These are phyloP conservation scores for Protonibea diacanthus DNA, from an alignment of 2,797 vertebrate species.

Conservation along the genomic window DNA sequence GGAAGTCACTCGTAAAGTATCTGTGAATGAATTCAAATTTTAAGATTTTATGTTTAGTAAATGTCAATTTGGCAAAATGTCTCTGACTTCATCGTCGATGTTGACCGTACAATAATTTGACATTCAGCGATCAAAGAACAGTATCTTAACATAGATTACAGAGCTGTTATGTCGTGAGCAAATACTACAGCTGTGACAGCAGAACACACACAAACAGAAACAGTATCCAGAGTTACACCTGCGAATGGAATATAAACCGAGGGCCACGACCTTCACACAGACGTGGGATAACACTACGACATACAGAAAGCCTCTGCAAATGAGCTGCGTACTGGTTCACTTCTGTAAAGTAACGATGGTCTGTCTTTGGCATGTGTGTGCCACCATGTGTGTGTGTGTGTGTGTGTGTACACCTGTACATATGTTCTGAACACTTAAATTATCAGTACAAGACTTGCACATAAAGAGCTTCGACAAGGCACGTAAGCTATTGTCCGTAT, in stretches of 20 bases:
- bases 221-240: slow-evolving; percentile 41
- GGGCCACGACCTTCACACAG: slow-evolving; percentile 37
- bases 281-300: slow-evolving; percentile 46
- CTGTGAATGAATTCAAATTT: not conserved
- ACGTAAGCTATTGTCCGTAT: slow-evolving; percentile 72
- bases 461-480: slow-evolving; percentile 78
- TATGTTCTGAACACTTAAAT: slow-evolving; percentile 49
- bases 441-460: slow-evolving; percentile 65
- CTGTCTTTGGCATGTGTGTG: slow-evolving; percentile 64
- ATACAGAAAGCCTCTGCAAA: slow-evolving; percentile 44
- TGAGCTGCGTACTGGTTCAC: slow-evolving; percentile 15
- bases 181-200: slow-evolving; percentile 60
- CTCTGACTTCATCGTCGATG: slow-evolving; percentile 26
- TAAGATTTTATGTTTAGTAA: not conserved
- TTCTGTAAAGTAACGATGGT: slow-evolving; percentile 7
- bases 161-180: slow-evolving; percentile 49
- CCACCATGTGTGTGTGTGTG: slow-evolving; percentile 27
- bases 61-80: slow-evolving; percentile 14
- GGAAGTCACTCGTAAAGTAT: slow-evolving; percentile 5
- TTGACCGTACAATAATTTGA: slow-evolving; percentile 55
- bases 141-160: slow-evolving; percentile 53
- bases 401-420: slow-evolving; percentile 30
- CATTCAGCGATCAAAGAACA: slow-evolving; percentile 59
- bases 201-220: slow-evolving; percentile 46
- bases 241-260: slow-evolving; percentile 47